A percentile compares a stretch with the other conserved stretches of the same genome.
These are phyloP conservation scores for Rotaria socialis DNA, from an alignment of 2,888 invertebrate genomes.

Conservation along the genomic window DNA sequence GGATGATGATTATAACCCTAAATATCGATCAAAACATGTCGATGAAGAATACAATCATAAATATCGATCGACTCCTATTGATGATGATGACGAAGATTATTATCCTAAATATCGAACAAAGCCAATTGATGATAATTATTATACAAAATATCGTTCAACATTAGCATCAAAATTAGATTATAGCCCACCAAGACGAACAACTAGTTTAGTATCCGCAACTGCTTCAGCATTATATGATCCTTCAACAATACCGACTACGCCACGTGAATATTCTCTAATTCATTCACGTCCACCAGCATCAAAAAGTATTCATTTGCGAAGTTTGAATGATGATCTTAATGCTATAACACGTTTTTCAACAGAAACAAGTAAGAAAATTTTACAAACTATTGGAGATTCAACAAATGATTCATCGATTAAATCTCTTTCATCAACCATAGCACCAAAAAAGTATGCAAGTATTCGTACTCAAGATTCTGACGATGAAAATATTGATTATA, in stretches of 20 bases:
- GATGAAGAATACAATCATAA: neutral
- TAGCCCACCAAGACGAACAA: constrained; percentile 36
- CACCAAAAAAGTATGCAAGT: constrained; percentile 23
- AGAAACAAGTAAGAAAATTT: constrained; percentile 3
- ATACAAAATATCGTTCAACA: neutral
- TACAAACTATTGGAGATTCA: neutral
- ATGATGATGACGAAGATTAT: neutral
- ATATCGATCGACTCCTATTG: neutral
- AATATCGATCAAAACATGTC: neutral
- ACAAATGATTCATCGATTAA: neutral
- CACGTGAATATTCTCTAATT: constrained; percentile 11
- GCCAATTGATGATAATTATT: neutral
- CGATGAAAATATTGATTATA: neutral
- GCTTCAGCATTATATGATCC: constrained; percentile 25
- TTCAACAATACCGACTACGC: neutral
- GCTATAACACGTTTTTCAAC: constrained; percentile 8
- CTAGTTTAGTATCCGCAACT: neutral
- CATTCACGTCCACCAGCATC: constrained; percentile 10
- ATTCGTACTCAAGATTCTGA: constrained; percentile 5
- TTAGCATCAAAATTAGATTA: neutral
- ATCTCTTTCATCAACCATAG: neutral
- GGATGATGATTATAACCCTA: neutral
- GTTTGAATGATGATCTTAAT: constrained; percentile 31
- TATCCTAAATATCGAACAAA: neutral
- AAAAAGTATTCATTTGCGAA: neutral